Evolutionary conservation across 2,888 invertebrate genomes (phyloP).

Genomic region (Petrophora chlorosata): DNA sequence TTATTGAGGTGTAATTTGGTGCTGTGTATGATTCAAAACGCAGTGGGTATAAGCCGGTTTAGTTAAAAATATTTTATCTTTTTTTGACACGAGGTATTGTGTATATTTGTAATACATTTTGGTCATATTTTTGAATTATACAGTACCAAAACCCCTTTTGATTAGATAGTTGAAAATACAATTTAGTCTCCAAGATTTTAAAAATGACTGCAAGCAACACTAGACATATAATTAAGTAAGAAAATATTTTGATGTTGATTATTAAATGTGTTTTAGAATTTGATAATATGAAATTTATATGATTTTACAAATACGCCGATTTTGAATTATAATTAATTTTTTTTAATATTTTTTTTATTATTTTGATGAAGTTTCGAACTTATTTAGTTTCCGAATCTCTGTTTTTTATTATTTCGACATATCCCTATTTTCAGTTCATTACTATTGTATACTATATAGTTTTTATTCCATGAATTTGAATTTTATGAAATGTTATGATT

Average conservation of each 20-base stretch:
- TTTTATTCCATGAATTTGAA: conserved; percentile 6
- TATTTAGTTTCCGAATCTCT: conserved; percentile 9
- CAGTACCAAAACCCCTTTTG: background rate
- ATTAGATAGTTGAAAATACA: background rate
- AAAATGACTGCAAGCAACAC: background rate
- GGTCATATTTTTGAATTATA: background rate
- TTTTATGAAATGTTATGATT: conserved; percentile 8
- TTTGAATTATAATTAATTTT: background rate
- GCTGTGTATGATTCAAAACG: background rate
- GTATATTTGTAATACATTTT: background rate
- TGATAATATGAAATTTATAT: background rate
- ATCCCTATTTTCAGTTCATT: conserved; percentile 2
- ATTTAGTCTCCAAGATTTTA: no score
- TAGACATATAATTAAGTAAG: background rate
- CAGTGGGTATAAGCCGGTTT: background rate
- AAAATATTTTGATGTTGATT: background rate
- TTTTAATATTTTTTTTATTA: background rate
- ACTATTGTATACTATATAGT: conserved; percentile 2
- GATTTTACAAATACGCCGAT: background rate
- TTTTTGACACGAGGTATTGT: no score
- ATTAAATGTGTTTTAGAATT: background rate
- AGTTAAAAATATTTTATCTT: background rate
- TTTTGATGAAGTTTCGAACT: conserved; percentile 4
- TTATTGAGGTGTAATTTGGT: background rate
- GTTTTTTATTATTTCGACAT: conserved; percentile 5